A percentile compares a stretch with the other conserved stretches of the same genome.
Conservation (phyloP, 2,113 vertebrate genomes). For the Euleptes europaea region DNA sequence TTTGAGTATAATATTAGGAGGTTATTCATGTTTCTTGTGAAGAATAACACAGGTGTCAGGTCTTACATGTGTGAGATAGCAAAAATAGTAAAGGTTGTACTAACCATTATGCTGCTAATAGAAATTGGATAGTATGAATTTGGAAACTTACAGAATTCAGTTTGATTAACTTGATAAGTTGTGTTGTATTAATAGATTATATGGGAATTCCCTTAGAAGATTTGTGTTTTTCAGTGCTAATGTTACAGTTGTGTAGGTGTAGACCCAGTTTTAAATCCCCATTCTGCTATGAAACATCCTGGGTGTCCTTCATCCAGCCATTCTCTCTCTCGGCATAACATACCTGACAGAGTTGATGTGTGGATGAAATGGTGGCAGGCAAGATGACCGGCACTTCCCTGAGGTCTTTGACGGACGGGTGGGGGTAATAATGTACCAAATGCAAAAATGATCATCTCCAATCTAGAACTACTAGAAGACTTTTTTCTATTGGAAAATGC, state of each 20-base stretch:
- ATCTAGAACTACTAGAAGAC: slow-evolving; percentile 6
- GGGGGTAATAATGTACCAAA: too few relatives aligned
- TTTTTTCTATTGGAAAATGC: slow-evolving; percentile 9
- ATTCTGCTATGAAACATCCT: too few relatives aligned
- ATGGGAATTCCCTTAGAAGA: slow-evolving; percentile 3
- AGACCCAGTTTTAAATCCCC: too few relatives aligned
- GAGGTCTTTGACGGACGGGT: too few relatives aligned
- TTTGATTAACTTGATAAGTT: background rate
- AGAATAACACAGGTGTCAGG: background rate
- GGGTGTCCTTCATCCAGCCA: too few relatives aligned
- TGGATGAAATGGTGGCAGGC: too few relatives aligned
- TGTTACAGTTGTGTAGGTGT: background rate
- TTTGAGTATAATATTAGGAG: too few relatives aligned
- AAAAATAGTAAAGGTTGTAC: background rate
- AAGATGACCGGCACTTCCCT: too few relatives aligned
- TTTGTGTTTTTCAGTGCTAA: background rate
- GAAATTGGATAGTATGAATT: background rate
- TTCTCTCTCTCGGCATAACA: too few relatives aligned
- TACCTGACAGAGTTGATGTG: too few relatives aligned
- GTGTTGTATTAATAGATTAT: background rate
- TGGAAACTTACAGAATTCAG: background rate
- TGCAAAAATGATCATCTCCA: too few relatives aligned
- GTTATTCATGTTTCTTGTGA: background rate
- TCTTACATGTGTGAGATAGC: background rate
- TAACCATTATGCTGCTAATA: background rate